Evolutionary conservation across 2,797 vertebrate species (phyloP).

Genomic region (Kryptolebias ocellatus): DNA sequence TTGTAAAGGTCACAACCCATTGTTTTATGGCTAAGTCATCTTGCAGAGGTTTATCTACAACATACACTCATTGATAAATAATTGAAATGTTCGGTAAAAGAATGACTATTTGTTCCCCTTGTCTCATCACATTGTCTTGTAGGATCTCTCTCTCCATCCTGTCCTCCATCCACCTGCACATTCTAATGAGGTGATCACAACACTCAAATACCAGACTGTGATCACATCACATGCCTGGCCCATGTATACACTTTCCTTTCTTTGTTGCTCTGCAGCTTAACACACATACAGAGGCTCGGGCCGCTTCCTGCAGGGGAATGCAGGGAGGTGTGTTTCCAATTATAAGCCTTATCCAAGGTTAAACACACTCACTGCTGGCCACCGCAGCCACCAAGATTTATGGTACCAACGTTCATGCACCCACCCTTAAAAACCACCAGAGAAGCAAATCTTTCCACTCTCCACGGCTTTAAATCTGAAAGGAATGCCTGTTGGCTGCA

Average conservation of each 20-base stretch:
- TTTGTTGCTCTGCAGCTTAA: conserved; percentile 74
- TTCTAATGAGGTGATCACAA: conserved; percentile 71
- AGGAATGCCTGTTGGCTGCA: conserved; percentile 41
- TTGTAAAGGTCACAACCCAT: not conserved
- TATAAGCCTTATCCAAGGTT: conserved; percentile 70
- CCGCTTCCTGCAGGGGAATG: conserved; percentile 71
- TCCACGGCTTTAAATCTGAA: conserved; percentile 53
- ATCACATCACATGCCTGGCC: conserved; percentile 70
- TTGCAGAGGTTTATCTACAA: conserved; percentile 20
- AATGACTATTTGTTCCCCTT: conserved; percentile 39
- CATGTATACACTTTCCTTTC: conserved; percentile 80
- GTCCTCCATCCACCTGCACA: conserved; percentile 73
- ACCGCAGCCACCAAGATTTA: conserved; percentile 69
- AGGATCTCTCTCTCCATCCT: conserved; percentile 50
- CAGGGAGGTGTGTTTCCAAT: conserved; percentile 80
- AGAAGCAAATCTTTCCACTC: conserved; percentile 46
- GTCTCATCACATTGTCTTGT: conserved; percentile 37
- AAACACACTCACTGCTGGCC: conserved; percentile 62
- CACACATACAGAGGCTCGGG: conserved; percentile 56
- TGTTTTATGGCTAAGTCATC: conserved; percentile 32
- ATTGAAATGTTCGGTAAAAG: conserved; percentile 33
- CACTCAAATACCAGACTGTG: conserved; percentile 53
- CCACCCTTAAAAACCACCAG: conserved; percentile 41
- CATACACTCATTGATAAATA: conserved; percentile 23
- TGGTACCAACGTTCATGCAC: conserved; percentile 46